Conservation (phyloP, 2,113 vertebrate genomes). For the Scartelaos histophorus region DNA sequence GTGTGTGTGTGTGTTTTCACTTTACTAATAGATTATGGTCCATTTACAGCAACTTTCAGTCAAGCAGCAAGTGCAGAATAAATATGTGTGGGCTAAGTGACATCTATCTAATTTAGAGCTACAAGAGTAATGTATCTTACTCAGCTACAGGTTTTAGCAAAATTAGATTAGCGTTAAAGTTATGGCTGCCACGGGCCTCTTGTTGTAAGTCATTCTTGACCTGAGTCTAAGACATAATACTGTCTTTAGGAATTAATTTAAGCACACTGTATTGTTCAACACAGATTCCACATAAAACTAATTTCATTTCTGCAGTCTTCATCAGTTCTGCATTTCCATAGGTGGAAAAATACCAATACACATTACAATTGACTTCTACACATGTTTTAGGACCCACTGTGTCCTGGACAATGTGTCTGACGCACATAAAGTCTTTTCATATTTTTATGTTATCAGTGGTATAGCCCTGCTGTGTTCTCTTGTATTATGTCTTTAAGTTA, state of each 20-base stretch:
- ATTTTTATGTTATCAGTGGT: too few species aligned
- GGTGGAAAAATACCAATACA: too few species aligned
- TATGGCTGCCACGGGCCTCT: conserved; percentile 4
- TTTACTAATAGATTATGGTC: conserved; percentile 51
- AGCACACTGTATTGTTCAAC: neutral
- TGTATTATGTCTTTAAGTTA: neutral
- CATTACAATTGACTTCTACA: too few species aligned
- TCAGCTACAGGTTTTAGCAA: conserved; percentile 22
- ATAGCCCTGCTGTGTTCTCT: too few species aligned
- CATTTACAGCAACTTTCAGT: conserved; percentile 37
- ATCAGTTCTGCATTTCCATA: too few species aligned
- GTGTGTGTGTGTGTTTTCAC: conserved; percentile 25
- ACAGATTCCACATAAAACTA: neutral
- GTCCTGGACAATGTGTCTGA: too few species aligned
- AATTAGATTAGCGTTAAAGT: conserved; percentile 25
- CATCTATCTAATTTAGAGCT: conserved; percentile 39
- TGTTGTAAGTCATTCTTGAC: conserved; percentile 4
- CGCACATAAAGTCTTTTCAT: too few species aligned
- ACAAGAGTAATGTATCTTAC: conserved; percentile 10
- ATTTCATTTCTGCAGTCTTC: too few species aligned
- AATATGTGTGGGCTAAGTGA: conserved; percentile 37
- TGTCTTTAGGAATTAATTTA: neutral
- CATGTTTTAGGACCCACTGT: too few species aligned
- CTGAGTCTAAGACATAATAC: neutral
- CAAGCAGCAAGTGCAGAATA: conserved; percentile 26